Conservation (phyloP, 2,888 invertebrate species). For the Sarcophaga caerulescens region DNA sequence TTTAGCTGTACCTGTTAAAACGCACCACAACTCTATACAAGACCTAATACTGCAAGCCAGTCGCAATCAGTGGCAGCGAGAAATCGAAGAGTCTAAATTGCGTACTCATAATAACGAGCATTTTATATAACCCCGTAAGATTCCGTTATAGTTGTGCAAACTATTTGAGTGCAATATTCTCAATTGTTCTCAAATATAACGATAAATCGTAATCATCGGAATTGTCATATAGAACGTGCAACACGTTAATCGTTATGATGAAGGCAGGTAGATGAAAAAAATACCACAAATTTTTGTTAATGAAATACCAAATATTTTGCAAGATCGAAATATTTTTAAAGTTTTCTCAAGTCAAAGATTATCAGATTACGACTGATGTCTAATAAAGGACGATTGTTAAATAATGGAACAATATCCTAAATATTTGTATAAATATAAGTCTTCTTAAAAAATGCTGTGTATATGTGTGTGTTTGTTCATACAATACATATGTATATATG, state of each 20-base stretch:
- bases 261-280: neutral
- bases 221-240: neutral
- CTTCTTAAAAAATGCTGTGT: no score
- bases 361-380: no score
- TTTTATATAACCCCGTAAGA: constrained; percentile 68
- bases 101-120: constrained; percentile 69
- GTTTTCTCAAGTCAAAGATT: neutral
- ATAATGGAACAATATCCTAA: no score
- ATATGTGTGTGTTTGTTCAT: no score
- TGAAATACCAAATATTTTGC: neutral
- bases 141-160: neutral
- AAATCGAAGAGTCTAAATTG: constrained; percentile 74
- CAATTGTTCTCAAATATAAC: neutral
- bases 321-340: constrained; percentile 3
- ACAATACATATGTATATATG: no score
- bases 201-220: neutral
- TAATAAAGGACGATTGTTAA: no score
- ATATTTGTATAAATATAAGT: no score
- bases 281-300: neutral
- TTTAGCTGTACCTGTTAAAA: constrained; percentile 71
- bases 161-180: constrained; percentile 45
- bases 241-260: constrained; percentile 40
- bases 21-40: constrained; percentile 74
- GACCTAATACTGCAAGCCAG: constrained; percentile 76
- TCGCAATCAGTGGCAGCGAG: constrained; percentile 72